Conservation (phyloP, 1,140 invertebrate species). For the Caenorhabditis inopinata region DNA sequence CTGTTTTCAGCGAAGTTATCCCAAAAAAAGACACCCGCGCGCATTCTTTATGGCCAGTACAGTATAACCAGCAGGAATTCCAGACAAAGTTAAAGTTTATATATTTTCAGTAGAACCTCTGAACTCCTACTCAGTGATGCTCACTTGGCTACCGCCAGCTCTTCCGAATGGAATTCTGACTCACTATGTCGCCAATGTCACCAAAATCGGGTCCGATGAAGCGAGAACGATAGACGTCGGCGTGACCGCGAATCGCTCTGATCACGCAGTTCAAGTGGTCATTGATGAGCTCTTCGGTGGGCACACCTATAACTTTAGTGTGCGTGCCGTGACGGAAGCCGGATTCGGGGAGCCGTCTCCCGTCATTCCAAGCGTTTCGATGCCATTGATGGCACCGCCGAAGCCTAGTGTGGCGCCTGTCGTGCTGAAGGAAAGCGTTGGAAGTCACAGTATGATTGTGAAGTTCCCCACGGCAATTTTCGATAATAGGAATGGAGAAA, state of each 20-base stretch:
- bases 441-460: constrained; percentile 22
- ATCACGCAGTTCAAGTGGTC: constrained; percentile 46
- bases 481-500: constrained; percentile 53
- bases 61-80: too few relatives aligned
- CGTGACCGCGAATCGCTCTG: constrained; percentile 8
- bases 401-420: constrained; percentile 34
- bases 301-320: constrained; percentile 52
- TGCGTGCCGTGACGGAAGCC: constrained; percentile 61
- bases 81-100: too few relatives aligned
- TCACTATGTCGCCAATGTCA: constrained; percentile 49
- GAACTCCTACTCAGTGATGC: constrained; percentile 61
- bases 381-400: constrained; percentile 60
- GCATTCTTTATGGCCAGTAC: too few relatives aligned
- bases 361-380: constrained; percentile 32
- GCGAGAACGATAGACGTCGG: constrained; percentile 54
- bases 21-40: too few relatives aligned
- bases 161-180: constrained; percentile 58
- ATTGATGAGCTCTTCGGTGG: constrained; percentile 60
- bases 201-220: constrained; percentile 41
- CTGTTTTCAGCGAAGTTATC: too few relatives aligned
- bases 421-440: constrained; percentile 21
- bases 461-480: constrained; percentile 54
- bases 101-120: constrained; percentile 47
- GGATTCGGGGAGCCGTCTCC: constrained; percentile 48
- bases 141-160: constrained; percentile 55